Evolutionary conservation across 1,140 invertebrate species (phyloP), one percentile per base, ranked within the genome.

Genomic region (Belonocnema kinseyi): DNA sequence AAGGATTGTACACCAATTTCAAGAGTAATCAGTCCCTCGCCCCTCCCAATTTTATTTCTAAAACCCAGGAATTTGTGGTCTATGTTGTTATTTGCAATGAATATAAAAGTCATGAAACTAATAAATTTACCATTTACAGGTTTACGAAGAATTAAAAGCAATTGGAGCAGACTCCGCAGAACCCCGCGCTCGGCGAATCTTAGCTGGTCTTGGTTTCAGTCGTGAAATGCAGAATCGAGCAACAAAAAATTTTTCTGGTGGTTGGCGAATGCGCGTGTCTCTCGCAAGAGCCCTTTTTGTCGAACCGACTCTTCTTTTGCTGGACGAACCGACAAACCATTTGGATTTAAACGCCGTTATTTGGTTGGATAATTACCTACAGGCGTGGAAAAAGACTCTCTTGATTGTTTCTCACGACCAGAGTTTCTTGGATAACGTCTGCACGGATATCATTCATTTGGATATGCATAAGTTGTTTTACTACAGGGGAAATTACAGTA

Each of bases 331-430:
- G 82, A 97, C 96, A 1, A 97, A 97, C 92, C 96, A 97, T 89
- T 94, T 97, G 83, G 98, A 99, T 94, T 92, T 99, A 19, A 99
- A 99, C 90, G 98, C 98, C 81, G 98, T 99, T 72, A 99, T 99
- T 93, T 99, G 99, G 99, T 92, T 99, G 13, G 98, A 99, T 87
- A 99, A 99, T 89, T 99, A 99, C 91, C 92, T 99, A 16, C 98
- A 99, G 93, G 94, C 93, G 3, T 99, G 98, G 98, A 99, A 99
- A 90, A 99, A 99, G 87, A 99, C 99, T 0, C 91, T 99, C 3
- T 88, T 99, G 4, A 97, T 99, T 76, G 98, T 99, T 13, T 99
- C 98, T 85, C 99, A 99, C 93, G 98, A 99, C 93, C 98, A 99
- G 90, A 98, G 97, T 86, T 99, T 99, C 92, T 95, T 99, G 75